Conservation (phyloP, 2,888 invertebrate genomes). For the Eumerus sabulonum region DNA sequence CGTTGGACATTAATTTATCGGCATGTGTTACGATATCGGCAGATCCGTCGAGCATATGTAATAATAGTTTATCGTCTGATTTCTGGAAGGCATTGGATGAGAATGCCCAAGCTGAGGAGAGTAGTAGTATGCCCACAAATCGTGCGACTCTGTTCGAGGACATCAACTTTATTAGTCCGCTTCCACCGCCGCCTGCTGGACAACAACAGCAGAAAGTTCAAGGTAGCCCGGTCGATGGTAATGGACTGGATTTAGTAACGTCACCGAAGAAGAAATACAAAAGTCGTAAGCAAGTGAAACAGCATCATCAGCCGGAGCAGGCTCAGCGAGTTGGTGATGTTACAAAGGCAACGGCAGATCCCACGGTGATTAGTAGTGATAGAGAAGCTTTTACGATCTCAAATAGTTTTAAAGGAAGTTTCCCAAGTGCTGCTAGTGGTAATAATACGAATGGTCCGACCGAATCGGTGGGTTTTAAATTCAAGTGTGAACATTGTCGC, state of each 20-base stretch:
- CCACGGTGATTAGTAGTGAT: slow-evolving; percentile 10
- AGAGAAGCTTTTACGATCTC: slow-evolving; percentile 50
- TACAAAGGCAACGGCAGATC: not conserved
- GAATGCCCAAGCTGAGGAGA: slow-evolving; percentile 72
- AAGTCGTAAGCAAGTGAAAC: slow-evolving; percentile 49
- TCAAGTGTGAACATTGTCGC: slow-evolving; percentile 76
- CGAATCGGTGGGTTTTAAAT: slow-evolving; percentile 63
- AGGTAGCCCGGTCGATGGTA: slow-evolving; percentile 8
- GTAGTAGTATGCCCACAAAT: slow-evolving; percentile 20
- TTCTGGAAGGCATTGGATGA: slow-evolving; percentile 78
- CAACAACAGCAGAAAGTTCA: slow-evolving; percentile 4
- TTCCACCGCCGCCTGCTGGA: slow-evolving; percentile 49
- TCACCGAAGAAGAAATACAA: slow-evolving; percentile 54
- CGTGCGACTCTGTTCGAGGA: slow-evolving; percentile 31
- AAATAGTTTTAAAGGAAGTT: slow-evolving; percentile 64
- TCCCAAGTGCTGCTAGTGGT: slow-evolving; percentile 70
- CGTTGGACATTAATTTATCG: slow-evolving; percentile 76
- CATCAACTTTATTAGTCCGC: slow-evolving; percentile 49
- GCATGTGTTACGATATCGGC: slow-evolving; percentile 77
- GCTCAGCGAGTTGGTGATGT: slow-evolving; percentile 10
- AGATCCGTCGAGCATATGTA: slow-evolving; percentile 73
- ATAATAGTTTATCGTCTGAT: slow-evolving; percentile 76
- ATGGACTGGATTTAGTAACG: not conserved
- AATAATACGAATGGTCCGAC: slow-evolving; percentile 70
- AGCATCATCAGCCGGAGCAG: not conserved